Evolutionary conservation across 2,113 vertebrate species (phyloP).

Genomic region (Hemichromis elongatus): DNA sequence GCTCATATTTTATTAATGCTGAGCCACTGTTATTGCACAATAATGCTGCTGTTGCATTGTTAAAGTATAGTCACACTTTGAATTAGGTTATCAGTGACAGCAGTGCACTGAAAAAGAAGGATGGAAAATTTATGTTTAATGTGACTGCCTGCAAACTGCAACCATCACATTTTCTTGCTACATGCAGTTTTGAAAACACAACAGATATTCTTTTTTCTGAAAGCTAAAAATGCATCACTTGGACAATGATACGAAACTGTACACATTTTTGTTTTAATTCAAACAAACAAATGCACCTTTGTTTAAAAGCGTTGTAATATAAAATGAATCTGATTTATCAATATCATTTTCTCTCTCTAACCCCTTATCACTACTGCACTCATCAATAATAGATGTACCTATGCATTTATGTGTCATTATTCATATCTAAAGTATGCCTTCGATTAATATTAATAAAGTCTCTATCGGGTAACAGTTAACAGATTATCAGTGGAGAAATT

Average conservation of each 20-base stretch:
- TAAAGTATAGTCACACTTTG: rapidly evolving
- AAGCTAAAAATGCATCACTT: neutral
- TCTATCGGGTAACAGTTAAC: neutral
- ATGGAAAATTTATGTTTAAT: neutral
- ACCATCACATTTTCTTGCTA: neutral
- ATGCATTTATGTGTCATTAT: neutral
- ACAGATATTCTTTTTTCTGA: neutral
- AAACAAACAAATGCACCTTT: neutral
- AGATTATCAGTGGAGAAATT: neutral
- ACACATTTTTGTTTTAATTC: neutral
- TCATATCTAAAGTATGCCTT: neutral
- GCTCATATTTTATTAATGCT: neutral
- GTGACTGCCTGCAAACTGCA: neutral
- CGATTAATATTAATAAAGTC: neutral
- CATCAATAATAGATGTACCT: neutral
- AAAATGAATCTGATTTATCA: neutral
- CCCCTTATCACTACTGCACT: neutral
- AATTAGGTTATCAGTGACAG: neutral
- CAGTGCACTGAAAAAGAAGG: neutral
- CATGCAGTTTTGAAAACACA: neutral
- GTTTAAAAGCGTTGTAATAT: neutral
- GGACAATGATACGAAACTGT: neutral
- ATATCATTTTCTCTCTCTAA: neutral
- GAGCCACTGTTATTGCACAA: neutral
- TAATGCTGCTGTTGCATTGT: neutral